Base-by-base conservation (phyloP, 37 sponge, comb jelly and placozoan genomes). In the Dysidea cf. avara region DNA sequence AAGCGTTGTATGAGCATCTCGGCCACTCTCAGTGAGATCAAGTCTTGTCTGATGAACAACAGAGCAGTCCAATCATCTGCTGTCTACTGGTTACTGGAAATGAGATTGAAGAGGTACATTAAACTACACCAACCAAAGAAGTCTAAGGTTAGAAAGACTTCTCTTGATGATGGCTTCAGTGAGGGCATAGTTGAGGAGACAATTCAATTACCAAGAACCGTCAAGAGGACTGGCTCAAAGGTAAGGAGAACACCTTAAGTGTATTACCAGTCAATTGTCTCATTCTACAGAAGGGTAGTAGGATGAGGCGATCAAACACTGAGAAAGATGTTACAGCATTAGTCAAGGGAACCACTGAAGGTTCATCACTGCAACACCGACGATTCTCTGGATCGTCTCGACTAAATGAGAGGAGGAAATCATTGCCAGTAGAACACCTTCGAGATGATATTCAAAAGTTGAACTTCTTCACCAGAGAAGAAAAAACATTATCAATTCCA, bases 81-180 rank as follows among this genome's bases (percentile, higher is more conserved):
- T 57, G 52, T 88, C 14, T 93, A 93, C 56, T 43, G 75, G 36
- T 59, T 93, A 28, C 39, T 93, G 52, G 20, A 22, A 16, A 57
- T 66, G 13, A 53, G 92, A 48, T 75, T 86, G 13, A 48, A 58
- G 20, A 71, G 91, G 49, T 90, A 79, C 24, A 22, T 26, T 25
- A 32, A 9, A 32, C n/a, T 39, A 18, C 26, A 16, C 13, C 72
- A 20, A 36, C 17, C 6, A 20, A 16, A 24, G 47, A 37, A 64
- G 5, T 31, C 37, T 33, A 60, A 24, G 53, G 33, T 50, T 13
- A 81, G 24, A 1, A 38, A 53, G n/a, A 0, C 64, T 38, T 72
- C 81, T 36, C 61, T 56, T 21, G 81, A 72, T 57, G 61, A 74
- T 1, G 82, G 68, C 9, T 81, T 37, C 50, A 65, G 36, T 64